Evolutionary conservation across 2,797 vertebrate genomes (phyloP).

Genomic region (Gastrophryne carolinensis): DNA sequence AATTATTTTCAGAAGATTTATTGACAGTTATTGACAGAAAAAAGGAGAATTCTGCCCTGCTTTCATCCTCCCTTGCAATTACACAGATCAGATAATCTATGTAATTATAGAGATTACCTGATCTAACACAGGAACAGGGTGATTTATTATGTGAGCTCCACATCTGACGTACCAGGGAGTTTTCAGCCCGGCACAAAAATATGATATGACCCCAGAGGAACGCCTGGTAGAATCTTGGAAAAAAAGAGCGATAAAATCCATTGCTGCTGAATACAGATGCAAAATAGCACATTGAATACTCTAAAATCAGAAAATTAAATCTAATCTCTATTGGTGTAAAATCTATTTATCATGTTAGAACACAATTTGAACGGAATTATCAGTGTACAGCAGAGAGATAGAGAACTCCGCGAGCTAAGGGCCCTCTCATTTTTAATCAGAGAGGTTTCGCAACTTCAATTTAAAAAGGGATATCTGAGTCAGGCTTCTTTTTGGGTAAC

Average conservation of each 20-base stretch:
- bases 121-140: constrained; percentile 36
- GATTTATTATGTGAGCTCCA: constrained; percentile 35
- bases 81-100: constrained; percentile 43
- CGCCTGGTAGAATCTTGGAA: background rate
- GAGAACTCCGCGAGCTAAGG: constrained; percentile 8
- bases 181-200: constrained; percentile 19
- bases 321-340: constrained; percentile 52
- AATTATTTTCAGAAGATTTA: constrained; percentile 34
- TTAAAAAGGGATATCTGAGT: background rate
- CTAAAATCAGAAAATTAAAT: constrained; percentile 52
- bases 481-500: background rate
- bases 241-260: constrained; percentile 9
- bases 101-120: constrained; percentile 48
- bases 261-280: constrained; percentile 24
- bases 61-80: constrained; percentile 36
- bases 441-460: background rate
- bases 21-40: constrained; percentile 34
- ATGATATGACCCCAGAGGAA: constrained; percentile 26
- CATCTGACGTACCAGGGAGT: constrained; percentile 18
- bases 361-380: constrained; percentile 49
- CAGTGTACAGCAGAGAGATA: constrained; percentile 39
- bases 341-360: constrained; percentile 52
- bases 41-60: constrained; percentile 3
- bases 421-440: constrained; percentile 7
- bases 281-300: constrained; percentile 37